These are phyloP conservation scores for Rhincodon typus DNA, from an alignment of 2,797 vertebrate species.

Conservation along the genomic window DNA sequence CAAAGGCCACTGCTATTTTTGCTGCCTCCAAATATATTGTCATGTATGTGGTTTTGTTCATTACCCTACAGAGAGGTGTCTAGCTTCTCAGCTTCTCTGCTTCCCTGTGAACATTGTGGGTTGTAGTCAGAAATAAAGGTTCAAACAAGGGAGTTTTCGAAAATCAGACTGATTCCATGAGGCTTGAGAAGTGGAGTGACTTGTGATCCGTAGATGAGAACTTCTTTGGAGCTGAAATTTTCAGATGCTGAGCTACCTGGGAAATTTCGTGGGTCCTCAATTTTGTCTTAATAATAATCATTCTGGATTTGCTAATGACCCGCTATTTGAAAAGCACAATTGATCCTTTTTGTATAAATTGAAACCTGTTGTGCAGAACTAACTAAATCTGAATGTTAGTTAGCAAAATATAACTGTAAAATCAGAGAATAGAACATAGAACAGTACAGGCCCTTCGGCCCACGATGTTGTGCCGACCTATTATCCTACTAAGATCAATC, in stretches of 20 bases:
- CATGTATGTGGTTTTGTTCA: background rate
- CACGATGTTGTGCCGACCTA: too few species aligned
- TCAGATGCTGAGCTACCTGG: too few species aligned
- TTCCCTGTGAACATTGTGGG: background rate
- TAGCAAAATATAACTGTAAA: background rate
- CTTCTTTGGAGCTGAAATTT: background rate
- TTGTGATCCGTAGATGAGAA: background rate
- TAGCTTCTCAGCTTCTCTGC: too few species aligned
- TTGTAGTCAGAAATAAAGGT: background rate
- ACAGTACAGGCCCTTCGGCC: too few species aligned
- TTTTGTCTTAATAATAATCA: too few species aligned
- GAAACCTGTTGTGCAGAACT: background rate
- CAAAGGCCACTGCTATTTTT: background rate
- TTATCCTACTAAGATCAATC: too few species aligned
- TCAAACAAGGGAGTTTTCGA: background rate
- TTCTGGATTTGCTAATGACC: background rate
- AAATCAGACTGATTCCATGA: background rate
- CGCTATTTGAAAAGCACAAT: background rate
- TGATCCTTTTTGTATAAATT: background rate
- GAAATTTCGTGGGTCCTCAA: too few species aligned
- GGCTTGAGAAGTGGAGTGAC: background rate
- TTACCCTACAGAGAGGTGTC: background rate
- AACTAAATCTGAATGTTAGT: background rate
- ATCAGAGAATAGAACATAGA: background rate
- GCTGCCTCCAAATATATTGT: background rate